phyloP scores from a whole-genome alignment of 2,888 invertebrate genomes.

The Thalpophila matura region DNA sequence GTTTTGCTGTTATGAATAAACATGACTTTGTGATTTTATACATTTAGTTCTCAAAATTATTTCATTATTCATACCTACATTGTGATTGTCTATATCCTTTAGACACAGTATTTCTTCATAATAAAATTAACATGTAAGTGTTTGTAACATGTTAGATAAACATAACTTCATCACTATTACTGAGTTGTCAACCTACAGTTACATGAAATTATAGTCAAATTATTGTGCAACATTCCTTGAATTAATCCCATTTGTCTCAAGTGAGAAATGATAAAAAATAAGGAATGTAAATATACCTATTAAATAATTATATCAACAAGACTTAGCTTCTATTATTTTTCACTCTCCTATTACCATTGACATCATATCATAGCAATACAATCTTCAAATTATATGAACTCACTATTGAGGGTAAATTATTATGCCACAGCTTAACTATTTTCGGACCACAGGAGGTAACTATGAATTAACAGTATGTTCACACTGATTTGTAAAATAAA shows the following conservation, averaged over 20 bases:
- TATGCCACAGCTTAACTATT: too few relatives aligned
- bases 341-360: slow-evolving; percentile 31
- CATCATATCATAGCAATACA: not conserved
- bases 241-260: slow-evolving; percentile 68
- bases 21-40: slow-evolving; percentile 81
- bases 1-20: slow-evolving; percentile 85
- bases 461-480: not conserved
- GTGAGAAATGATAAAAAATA: slow-evolving; percentile 70
- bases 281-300: slow-evolving; percentile 86
- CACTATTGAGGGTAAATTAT: too few relatives aligned
- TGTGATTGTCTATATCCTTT: slow-evolving; percentile 67
- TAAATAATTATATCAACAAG: slow-evolving; percentile 79
- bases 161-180: slow-evolving; percentile 60
- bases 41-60: slow-evolving; percentile 78
- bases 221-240: slow-evolving; percentile 85
- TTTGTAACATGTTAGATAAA: slow-evolving; percentile 70
- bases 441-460: too few relatives aligned
- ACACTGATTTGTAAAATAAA: not conserved
- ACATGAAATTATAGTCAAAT: slow-evolving; percentile 67
- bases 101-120: slow-evolving; percentile 68
- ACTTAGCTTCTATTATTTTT: slow-evolving; percentile 61
- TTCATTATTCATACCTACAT: slow-evolving; percentile 67
- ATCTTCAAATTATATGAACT: not conserved
- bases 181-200: slow-evolving; percentile 54
- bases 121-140: slow-evolving; percentile 69